Conservation (phyloP, 1,140 invertebrate species). For the Euglossa dilemma region DNA sequence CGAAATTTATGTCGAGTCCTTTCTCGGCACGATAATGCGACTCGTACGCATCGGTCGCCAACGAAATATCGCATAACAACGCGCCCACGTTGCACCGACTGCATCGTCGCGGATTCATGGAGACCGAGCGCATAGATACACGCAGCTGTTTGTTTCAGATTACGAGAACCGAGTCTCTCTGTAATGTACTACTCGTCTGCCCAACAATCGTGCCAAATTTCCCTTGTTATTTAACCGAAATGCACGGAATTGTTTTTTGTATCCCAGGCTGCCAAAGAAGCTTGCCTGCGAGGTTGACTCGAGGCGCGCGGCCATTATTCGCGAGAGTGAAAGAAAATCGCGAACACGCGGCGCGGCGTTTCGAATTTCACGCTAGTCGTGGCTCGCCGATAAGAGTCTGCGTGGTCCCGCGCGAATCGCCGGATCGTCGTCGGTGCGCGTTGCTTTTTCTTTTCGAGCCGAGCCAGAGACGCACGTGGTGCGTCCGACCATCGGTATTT, state of each 20-base stretch:
- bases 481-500: constrained; percentile 54
- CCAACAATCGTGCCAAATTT: not conserved
- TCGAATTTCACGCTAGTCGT: constrained; percentile 17
- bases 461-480: not conserved
- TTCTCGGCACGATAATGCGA: constrained; percentile 65
- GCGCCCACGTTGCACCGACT: constrained; percentile 53
- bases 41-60: constrained; percentile 39
- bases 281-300: not conserved
- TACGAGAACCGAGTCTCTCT: not conserved
- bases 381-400: not conserved
- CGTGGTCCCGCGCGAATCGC: not conserved
- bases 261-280: not conserved
- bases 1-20: constrained; percentile 68
- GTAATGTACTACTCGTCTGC: too few relatives aligned
- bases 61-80: constrained; percentile 61
- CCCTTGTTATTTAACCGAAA: not conserved
- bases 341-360: not conserved
- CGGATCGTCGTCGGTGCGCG: too few relatives aligned
- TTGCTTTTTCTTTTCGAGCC: not conserved
- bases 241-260: not conserved
- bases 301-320: not conserved
- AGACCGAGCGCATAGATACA: constrained; percentile 29
- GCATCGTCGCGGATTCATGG: constrained; percentile 32
- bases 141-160: constrained; percentile 27
- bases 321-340: not conserved